Evolutionary conservation across 64 coral and sea anemone species (phyloP), one percentile per base, ranked within the genome.

Genomic region (Dendrophyllia cribrosa): DNA sequence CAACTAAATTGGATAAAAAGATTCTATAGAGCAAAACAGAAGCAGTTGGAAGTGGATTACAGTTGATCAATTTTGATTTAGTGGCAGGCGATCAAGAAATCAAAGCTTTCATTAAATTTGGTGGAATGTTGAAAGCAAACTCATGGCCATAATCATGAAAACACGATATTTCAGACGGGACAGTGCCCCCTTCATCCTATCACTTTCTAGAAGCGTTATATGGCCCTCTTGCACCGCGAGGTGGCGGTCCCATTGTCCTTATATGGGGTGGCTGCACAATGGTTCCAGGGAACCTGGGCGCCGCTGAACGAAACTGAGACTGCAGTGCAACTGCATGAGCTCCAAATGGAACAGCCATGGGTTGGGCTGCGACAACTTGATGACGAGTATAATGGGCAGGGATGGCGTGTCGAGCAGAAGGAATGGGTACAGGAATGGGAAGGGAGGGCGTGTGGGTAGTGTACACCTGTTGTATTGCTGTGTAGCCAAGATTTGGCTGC

Each of bases 351-450:
- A 88, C 86, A 26, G 68, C 68, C 68, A 88, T 88, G 43, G 86
- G 70, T 51, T 75, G 86, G 14, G 86, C 24, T 76, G 86, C 70
- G 12, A 64, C 43, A 19, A 88, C 72, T 88, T 72, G 68, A 34
- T 52, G 66, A 15, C 70, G 51, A 21, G 86, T 23, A 52, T 88
- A 88, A 5, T 66, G 68, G 6, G 52, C 25, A 22, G 72, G 49
- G 68, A 90, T 64, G 59, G 87, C 19, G 22, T 94, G 87, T 46
- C 77, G 92, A 12, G 92, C 68, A 1, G 90, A 76, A 21, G 93
- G 90, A 51, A 98, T 68, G 21, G 96, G 96, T 34, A 99, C 96
- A 68, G 96, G 96, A 49, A 98, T 98, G 20, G 97, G 97, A 90
- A 98, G 87, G 66, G 97, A 98, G 0, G 97, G 91, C 4, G 96